These are phyloP conservation scores for Cossypha heuglini DNA, from an alignment of 2,797 vertebrate species.

Conservation along the genomic window DNA sequence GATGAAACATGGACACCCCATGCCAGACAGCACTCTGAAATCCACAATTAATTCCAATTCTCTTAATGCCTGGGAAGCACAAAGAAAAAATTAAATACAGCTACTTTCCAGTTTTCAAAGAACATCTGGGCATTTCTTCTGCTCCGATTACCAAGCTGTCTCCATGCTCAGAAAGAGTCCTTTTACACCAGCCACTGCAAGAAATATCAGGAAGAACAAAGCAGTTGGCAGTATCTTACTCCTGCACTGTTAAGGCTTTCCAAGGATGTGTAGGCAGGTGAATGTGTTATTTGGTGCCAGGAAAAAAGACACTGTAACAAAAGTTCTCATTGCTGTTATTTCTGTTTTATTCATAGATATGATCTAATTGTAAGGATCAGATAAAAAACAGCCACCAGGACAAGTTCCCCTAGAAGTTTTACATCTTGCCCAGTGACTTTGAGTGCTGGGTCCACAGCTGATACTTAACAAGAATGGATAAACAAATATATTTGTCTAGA, in stretches of 20 bases:
- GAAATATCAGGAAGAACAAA: background rate
- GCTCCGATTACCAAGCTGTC: background rate
- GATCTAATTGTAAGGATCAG: background rate
- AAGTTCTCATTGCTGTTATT: background rate
- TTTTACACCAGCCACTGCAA: background rate
- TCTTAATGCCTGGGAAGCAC: background rate
- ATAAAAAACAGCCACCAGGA: background rate
- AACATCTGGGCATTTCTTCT: background rate
- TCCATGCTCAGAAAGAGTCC: background rate
- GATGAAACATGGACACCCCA: background rate
- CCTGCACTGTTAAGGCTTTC: background rate
- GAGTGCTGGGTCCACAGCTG: background rate
- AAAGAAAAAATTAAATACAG: background rate
- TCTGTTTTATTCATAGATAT: background rate
- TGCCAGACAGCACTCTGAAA: background rate
- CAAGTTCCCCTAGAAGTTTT: background rate
- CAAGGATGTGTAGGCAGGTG: background rate
- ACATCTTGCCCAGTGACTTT: background rate
- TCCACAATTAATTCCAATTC: background rate
- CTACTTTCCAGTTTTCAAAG: background rate
- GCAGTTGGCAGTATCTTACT: accelerated
- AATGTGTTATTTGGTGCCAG: background rate
- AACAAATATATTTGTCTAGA: background rate
- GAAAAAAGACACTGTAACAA: background rate
- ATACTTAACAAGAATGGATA: background rate